Evolutionary conservation across 2,888 invertebrate genomes (phyloP), one percentile per base, ranked within the genome.

Genomic region (Meta bourneti): DNA sequence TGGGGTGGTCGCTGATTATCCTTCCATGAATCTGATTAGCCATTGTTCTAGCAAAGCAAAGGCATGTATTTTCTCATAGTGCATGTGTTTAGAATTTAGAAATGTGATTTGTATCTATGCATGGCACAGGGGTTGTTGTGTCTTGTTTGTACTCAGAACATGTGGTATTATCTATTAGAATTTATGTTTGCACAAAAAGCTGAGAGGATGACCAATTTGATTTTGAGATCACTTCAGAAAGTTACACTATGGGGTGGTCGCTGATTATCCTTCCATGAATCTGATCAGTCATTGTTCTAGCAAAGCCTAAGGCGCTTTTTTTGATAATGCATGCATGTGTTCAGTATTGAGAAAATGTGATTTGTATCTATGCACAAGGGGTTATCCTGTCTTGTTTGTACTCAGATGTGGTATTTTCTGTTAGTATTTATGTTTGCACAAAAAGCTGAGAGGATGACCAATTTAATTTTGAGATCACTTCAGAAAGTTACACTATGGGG

Each of bases 11-110:
- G 16, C 13, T 88, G 88, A 88, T 81, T 74, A 9, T 74, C 88
- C 80, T n/a, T 88, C 88, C 88, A 74, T 88, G 88, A 80, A 71
- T 54, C 85, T 85, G 85, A 85, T 85, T 75, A 85, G 69, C n/a
- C n/a, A n/a, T n/a, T n/a, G 75, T 48, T 72, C 69, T 19, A 51
- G 6, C 61, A 78, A 61, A 0, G 49, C 49, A 54, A 34, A 61
- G 19, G 2, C 19, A 78, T 48, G 48, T 51, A 49, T 51, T 7
- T 16, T 71, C 19, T 71, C 16, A 19, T 71, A 71, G 11, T 71
- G n/a, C 7, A n/a, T 9, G 71, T 6, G 19, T n/a, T 71, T 61
- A 0, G 54, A n/a, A n/a, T n/a, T n/a, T n/a, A n/a, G 54, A 8
- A 11, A 61, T 6, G n/a, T n/a, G n/a, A n/a, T n/a, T n/a, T n/a